Percentiles rank a stretch among this genome's conserved stretches.
phyloP scores from a whole-genome alignment of 2,113 vertebrate genomes.

The Potamarius usumacintae region DNA sequence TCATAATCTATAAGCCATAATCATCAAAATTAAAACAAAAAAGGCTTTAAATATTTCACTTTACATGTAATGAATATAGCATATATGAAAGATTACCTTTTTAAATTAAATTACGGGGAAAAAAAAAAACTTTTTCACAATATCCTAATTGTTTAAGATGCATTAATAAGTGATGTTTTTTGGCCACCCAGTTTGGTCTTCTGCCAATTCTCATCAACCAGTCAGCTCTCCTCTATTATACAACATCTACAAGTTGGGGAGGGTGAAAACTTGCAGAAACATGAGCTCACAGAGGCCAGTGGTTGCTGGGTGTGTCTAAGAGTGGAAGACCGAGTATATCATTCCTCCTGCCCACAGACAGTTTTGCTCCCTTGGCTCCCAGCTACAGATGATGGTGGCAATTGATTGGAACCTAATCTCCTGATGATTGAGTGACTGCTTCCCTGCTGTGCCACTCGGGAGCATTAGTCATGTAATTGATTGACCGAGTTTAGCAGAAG shows the following conservation, averaged over 20 bases:
- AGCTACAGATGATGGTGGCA: neutral
- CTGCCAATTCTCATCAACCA: neutral
- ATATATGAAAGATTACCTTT: too few relatives aligned
- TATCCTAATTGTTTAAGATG: too few relatives aligned
- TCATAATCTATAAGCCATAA: too few relatives aligned
- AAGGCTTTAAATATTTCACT: too few relatives aligned
- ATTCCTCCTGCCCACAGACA: neutral
- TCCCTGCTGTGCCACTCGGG: neutral
- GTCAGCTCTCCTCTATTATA: neutral
- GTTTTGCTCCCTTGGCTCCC: neutral
- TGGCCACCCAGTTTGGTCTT: too few relatives aligned
- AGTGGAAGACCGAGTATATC: neutral
- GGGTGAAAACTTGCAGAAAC: neutral
- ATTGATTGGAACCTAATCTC: neutral
- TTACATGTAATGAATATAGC: too few relatives aligned
- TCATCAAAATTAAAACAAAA: too few relatives aligned
- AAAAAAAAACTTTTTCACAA: too few relatives aligned
- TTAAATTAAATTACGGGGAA: too few relatives aligned
- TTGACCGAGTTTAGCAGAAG: neutral
- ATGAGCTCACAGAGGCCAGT: neutral
- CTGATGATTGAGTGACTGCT: neutral
- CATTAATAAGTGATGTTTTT: too few relatives aligned
- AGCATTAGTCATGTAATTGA: neutral
- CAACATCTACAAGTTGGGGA: neutral
- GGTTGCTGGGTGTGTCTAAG: neutral